Conservation (phyloP, 2,888 invertebrate species). For the Dilophus febrilis region DNA sequence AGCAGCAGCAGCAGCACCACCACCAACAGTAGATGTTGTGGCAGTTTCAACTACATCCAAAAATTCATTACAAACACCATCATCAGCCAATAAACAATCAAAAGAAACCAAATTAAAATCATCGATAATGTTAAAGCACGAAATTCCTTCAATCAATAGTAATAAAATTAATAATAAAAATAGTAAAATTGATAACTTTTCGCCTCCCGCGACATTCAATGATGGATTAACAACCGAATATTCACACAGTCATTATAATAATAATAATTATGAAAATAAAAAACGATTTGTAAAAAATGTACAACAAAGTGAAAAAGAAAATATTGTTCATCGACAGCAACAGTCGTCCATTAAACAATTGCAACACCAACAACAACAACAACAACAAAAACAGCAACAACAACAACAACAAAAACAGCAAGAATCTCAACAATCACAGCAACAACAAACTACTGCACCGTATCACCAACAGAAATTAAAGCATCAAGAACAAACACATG, state of each 20-base stretch:
- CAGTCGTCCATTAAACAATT: too few species aligned
- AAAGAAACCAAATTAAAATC: background rate
- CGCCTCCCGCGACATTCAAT: slow-evolving; percentile 3
- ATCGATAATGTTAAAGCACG: background rate
- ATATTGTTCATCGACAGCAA: background rate
- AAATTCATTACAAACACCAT: too few species aligned
- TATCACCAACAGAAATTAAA: too few species aligned
- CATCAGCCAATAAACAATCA: too few species aligned
- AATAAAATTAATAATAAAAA: too few species aligned
- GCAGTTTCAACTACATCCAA: too few species aligned
- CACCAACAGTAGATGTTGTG: too few species aligned
- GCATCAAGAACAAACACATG: too few species aligned
- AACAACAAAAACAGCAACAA: slow-evolving; percentile 6
- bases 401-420: too few species aligned
- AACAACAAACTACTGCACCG: too few species aligned
- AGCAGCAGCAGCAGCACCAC: too few species aligned
- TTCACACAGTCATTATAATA: background rate
- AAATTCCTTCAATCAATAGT: background rate
- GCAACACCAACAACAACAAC: slow-evolving; percentile 10
- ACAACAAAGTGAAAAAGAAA: background rate
- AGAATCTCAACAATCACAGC: too few species aligned
- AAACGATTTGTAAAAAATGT: background rate
- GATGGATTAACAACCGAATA: background rate
- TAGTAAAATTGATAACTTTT: background rate
- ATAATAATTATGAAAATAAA: slow-evolving; percentile 8